Base-by-base conservation (phyloP, 1,140 invertebrate genomes). In the Lucilia cuprina region DNA sequence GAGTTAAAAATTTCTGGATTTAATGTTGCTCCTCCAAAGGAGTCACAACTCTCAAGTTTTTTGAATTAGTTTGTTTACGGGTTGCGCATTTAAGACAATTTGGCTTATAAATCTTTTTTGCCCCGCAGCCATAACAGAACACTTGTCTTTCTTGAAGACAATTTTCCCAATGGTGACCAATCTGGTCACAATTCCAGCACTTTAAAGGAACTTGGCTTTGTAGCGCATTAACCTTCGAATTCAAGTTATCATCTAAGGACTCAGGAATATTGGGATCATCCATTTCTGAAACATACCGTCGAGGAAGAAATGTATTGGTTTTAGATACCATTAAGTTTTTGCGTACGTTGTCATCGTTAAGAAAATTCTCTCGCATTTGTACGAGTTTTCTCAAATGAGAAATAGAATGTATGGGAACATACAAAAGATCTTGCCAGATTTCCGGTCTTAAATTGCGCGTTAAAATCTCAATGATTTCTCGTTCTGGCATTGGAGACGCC, bases 71-170 rank as follows among this genome's bases (percentile, higher is more conserved):
- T 41, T 41, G 41, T 70, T 17, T 34, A 35, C 50, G 8, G 10
- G 17, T 12, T 70, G 17, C 12, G 30, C 82, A 83, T 83, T 65
- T 83, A 4, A 50, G 12, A 70, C 82, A 83, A 9, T 83, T n/a
- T 14, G 82, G 82, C 35, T 70, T 83, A n/a, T 83, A 83, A 8
- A 35, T 21, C 5, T 83, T 70, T n/a, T 60, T 47, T 2, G 82
- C 30, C 8, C 82, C 82, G 25, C 82, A 83, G 9, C 82, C 82
- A 30, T 83, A 83, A n/a, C 82, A 83, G 70, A 83, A 83, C 7
- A 83, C 30, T 5, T 70, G 9, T 14, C 82, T 9, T 3, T 70
- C 19, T n/a, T 49, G n/a, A 12, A 82, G 41, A 49, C 78, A 82
- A 12, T 82, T 34, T n/a, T 83, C 35, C 13, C 17, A 60, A 14